A percentile compares a stretch with the other conserved stretches of the same genome.
phyloP scores from a whole-genome alignment of 2,113 vertebrate species.

The Bungarus multicinctus region DNA sequence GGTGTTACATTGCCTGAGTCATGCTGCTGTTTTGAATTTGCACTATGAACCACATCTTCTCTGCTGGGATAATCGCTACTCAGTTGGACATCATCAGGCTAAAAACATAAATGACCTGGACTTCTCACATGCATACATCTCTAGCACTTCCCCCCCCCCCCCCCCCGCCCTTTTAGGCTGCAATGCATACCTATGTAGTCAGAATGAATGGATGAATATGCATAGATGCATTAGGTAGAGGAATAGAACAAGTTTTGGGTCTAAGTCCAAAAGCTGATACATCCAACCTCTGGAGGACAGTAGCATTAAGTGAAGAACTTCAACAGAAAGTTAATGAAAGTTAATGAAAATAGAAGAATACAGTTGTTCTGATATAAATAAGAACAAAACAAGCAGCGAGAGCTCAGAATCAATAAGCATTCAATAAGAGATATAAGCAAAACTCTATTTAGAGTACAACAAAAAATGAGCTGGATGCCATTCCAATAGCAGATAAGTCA shows the following conservation, averaged over 20 bases:
- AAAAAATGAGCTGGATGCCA: background rate
- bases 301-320: background rate
- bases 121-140: background rate
- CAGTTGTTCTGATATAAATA: background rate
- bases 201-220: background rate
- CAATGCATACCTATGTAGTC: background rate
- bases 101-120: background rate
- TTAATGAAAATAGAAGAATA: background rate
- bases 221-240: background rate
- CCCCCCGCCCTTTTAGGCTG: background rate
- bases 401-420: background rate
- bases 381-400: background rate
- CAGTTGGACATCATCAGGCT: background rate
- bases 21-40: background rate
- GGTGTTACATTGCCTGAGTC: background rate
- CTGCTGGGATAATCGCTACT: background rate
- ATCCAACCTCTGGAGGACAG: background rate
- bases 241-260: background rate
- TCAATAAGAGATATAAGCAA: background rate
- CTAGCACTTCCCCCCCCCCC: background rate
- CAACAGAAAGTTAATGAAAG: background rate
- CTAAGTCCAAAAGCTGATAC: background rate
- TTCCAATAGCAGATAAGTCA: background rate
- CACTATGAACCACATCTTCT: background rate
- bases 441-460: background rate